Evolutionary conservation across 2,888 invertebrate species (phyloP).

Genomic region (Rhagonycha fulva): DNA sequence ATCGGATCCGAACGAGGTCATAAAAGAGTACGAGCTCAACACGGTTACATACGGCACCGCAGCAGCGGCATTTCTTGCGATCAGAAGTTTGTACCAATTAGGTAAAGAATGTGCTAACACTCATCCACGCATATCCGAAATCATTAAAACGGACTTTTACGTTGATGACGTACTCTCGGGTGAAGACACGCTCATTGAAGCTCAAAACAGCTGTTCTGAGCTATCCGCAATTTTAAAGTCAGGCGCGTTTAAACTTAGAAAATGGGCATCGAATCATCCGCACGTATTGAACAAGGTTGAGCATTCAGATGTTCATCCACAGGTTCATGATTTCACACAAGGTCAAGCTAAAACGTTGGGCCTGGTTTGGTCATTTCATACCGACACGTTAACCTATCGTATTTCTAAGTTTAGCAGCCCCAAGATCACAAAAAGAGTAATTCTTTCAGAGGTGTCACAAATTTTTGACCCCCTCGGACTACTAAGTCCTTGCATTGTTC

Average conservation of each 20-base stretch:
- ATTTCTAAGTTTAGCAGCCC: too few species aligned
- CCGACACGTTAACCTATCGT: slow-evolving; percentile 5
- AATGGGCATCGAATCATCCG: slow-evolving; percentile 11
- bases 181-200: neutral
- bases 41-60: slow-evolving; percentile 5
- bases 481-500: slow-evolving; percentile 10
- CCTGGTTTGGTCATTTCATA: slow-evolving; percentile 6
- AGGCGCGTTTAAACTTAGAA: slow-evolving; percentile 10
- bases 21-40: neutral
- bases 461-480: slow-evolving; percentile 21
- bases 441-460: slow-evolving; percentile 13
- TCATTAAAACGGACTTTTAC: slow-evolving; percentile 10
- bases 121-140: neutral
- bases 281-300: neutral
- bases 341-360: slow-evolving; percentile 17
- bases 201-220: neutral
- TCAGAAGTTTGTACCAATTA: neutral
- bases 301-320: too few species aligned
- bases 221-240: neutral
- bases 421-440: slow-evolving; percentile 14
- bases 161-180: slow-evolving; percentile 22
- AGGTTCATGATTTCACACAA: too few species aligned
- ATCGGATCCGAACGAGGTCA: neutral
- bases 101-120: neutral
- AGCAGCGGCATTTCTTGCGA: slow-evolving; percentile 1